phyloP scores from a whole-genome alignment of 1,140 invertebrate genomes.

The Amyelois transitella region DNA sequence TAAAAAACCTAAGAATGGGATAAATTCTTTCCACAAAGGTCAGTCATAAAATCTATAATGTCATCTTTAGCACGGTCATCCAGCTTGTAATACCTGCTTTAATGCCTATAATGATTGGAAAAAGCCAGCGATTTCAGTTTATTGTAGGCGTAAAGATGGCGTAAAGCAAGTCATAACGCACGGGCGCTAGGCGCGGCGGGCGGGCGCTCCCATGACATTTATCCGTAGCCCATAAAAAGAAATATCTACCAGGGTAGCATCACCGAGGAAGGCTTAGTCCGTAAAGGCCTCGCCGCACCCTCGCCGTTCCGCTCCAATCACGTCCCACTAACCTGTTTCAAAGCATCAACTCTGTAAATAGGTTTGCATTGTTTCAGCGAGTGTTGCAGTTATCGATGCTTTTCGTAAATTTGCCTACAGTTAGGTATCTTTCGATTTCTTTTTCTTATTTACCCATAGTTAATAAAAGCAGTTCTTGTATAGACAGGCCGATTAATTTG shows the following conservation, averaged over 20 bases:
- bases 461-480: no score
- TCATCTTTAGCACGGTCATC: neutral
- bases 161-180: conserved; percentile 36
- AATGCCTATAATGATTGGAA: conserved; percentile 17
- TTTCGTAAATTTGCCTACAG: neutral
- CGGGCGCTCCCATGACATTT: conserved; percentile 65
- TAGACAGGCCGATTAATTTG: no score
- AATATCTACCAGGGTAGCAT: conserved; percentile 65
- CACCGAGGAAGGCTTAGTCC: conserved; percentile 39
- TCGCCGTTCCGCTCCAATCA: conserved; percentile 31
- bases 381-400: neutral
- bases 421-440: neutral
- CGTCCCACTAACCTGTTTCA: conserved; percentile 59
- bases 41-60: neutral
- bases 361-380: neutral
- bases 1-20: neutral
- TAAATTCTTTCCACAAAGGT: neutral
- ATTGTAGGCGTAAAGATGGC: conserved; percentile 29
- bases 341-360: neutral
- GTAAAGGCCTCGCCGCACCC: conserved; percentile 62
- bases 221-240: conserved; percentile 69
- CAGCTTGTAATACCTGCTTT: neutral
- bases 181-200: conserved; percentile 37
- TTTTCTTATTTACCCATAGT: no score
- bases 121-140: conserved; percentile 16